Base-by-base conservation (phyloP, 1,140 invertebrate genomes). In the Ostrea denselamellosa region DNA sequence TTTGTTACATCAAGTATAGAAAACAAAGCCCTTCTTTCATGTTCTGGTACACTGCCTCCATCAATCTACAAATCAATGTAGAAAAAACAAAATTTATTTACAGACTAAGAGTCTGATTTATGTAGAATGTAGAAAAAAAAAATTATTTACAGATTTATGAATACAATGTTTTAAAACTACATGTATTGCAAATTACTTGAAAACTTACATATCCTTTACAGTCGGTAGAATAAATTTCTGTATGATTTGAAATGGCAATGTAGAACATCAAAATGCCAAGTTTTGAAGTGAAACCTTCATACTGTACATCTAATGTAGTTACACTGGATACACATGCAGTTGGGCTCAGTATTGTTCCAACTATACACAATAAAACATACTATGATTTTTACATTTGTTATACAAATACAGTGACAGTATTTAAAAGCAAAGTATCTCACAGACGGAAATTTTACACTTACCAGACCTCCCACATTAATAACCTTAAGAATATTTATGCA, bases 201-300 rank as follows among this genome's bases (percentile, higher is more conserved):
- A 10, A 28, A 77, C 68, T 77, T 77, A 88, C 83, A 85, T 85
- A 90, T 51, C 28, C 68, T 88, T 90, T 87, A 90, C 92, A 93
- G 82, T 86, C 86, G 8, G 44, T 85, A 22, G 82, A 82, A 14
- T 85, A 85, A 44, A 87, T 86, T 8, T 89, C 84, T 3, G 89
- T 56, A 12, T 86, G 44, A 34, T 89, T 89, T 14, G 92, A 92
- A n/a, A 92, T 51, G 7, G 90, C 92, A n/a, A 92, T 85, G 56
- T 92, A 92, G 68, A 92, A 92, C 82, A 92, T 86, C 83, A 92
- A 84, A 28, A 93, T 92, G 8, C 89, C 92, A n/a, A 92, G 87
- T 34, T 91, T 86, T 1, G 92, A 92, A 5, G 87, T 87, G 65
- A 92, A 93, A 9, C 86, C 87, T 71, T 91, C 88, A 90, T 90